Percentiles rank a stretch among this genome's conserved stretches.
These are phyloP conservation scores for Coregonus clupeaformis DNA, from an alignment of 2,113 vertebrate genomes.

Conservation along the genomic window DNA sequence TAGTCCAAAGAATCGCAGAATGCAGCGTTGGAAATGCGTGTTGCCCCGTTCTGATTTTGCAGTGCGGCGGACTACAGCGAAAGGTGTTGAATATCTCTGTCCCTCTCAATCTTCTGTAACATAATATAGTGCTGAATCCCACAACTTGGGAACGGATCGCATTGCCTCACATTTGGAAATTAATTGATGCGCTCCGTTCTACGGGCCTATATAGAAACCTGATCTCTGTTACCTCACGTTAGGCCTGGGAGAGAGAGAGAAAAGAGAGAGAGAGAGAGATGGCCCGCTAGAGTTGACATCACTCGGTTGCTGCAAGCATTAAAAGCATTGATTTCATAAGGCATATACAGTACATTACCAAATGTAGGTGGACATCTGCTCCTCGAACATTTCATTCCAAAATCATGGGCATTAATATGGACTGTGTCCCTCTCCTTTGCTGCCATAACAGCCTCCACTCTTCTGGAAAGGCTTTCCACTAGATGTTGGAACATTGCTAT, in stretches of 20 bases:
- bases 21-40: background rate
- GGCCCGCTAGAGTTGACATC: background rate
- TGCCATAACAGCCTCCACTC: no score
- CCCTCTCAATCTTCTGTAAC: slow-evolving; percentile 42
- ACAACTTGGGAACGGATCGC: slow-evolving; percentile 37
- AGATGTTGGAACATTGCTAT: no score
- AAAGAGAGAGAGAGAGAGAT: no score
- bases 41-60: slow-evolving; percentile 15
- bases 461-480: no score
- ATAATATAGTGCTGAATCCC: slow-evolving; percentile 54
- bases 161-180: slow-evolving; percentile 47
- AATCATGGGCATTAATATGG: no score
- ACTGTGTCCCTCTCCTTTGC: no score
- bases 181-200: slow-evolving; percentile 49
- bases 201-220: slow-evolving; percentile 22
- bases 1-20: background rate
- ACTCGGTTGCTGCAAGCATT: no score
- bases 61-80: slow-evolving; percentile 38
- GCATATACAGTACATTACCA: no score
- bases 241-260: background rate
- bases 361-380: no score
- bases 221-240: slow-evolving; percentile 17
- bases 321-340: no score
- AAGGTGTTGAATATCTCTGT: slow-evolving; percentile 45
- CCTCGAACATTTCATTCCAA: no score